These are phyloP conservation scores for Mactra quadrangularis DNA, from an alignment of 1,140 invertebrate genomes.

Conservation along the genomic window DNA sequence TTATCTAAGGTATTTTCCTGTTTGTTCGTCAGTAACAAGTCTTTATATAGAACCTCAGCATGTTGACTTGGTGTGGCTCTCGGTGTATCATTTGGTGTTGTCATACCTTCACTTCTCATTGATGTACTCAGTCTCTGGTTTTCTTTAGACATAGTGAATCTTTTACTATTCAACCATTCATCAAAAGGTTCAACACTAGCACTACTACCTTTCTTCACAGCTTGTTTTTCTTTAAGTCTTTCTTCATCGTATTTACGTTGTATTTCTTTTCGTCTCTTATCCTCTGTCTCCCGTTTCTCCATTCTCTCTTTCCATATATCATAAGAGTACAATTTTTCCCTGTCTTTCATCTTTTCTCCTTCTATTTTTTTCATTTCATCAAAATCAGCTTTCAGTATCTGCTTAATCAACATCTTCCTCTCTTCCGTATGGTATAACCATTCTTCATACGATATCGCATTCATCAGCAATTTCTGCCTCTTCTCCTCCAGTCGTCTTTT, in stretches of 20 bases:
- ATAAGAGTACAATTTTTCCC: slow-evolving; percentile 55
- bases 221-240: slow-evolving; percentile 50
- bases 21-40: too few relatives aligned
- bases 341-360: slow-evolving; percentile 60
- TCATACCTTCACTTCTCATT: background rate
- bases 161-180: slow-evolving; percentile 62
- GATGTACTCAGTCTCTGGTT: background rate
- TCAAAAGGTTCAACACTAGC: slow-evolving; percentile 51
- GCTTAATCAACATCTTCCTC: slow-evolving; percentile 68
- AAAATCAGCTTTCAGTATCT: slow-evolving; percentile 70
- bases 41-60: too few relatives aligned
- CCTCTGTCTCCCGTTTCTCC: slow-evolving; percentile 41
- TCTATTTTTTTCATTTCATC: slow-evolving; percentile 68
- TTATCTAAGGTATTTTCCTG: too few relatives aligned
- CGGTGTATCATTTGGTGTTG: background rate
- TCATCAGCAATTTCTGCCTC: slow-evolving; percentile 71
- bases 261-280: slow-evolving; percentile 59
- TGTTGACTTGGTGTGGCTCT: too few relatives aligned
- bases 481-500: slow-evolving; percentile 72
- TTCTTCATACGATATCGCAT: slow-evolving; percentile 73
- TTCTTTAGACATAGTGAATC: slow-evolving; percentile 43
- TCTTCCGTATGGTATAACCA: slow-evolving; percentile 74
- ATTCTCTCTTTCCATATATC: slow-evolving; percentile 64
- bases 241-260: slow-evolving; percentile 60
- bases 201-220: slow-evolving; percentile 20